Evolutionary conservation across 2,888 invertebrate genomes (phyloP).

Genomic region (Conomelus anceps): DNA sequence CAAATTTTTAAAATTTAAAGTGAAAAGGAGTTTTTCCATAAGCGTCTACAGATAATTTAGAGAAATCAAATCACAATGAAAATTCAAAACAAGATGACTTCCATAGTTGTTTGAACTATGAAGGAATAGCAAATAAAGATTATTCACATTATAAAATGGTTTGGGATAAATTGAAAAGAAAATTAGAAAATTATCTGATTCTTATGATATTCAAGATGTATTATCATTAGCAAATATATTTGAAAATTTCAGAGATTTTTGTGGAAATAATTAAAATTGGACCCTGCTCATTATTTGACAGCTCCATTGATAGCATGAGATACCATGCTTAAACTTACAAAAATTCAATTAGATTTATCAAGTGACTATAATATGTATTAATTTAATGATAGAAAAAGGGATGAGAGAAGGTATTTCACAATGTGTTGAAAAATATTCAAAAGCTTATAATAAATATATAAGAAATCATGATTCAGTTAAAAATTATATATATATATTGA

Average conservation of each 20-base stretch:
- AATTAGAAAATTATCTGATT: too few relatives aligned
- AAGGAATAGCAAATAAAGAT: neutral
- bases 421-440: conserved; percentile 25
- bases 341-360: conserved; percentile 34
- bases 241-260: too few relatives aligned
- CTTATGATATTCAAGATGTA: too few relatives aligned
- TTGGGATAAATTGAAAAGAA: neutral
- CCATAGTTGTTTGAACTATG: neutral
- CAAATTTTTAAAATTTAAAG: conserved; percentile 27
- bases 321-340: conserved; percentile 35
- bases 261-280: neutral
- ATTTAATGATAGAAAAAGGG: conserved; percentile 34
- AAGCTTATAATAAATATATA: conserved; percentile 20
- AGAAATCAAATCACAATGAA: neutral
- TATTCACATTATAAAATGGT: neutral
- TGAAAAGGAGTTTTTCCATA: conserved; percentile 11
- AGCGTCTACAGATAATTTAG: neutral
- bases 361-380: conserved; percentile 35
- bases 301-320: conserved; percentile 37
- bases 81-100: neutral
- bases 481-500: neutral
- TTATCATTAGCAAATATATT: neutral
- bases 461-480: conserved; percentile 4
- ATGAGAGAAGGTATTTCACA: conserved; percentile 35
- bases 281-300: conserved; percentile 25